Evolutionary conservation across 2,888 invertebrate genomes (phyloP).

Genomic region (Caenorhabditis panamensis): DNA sequence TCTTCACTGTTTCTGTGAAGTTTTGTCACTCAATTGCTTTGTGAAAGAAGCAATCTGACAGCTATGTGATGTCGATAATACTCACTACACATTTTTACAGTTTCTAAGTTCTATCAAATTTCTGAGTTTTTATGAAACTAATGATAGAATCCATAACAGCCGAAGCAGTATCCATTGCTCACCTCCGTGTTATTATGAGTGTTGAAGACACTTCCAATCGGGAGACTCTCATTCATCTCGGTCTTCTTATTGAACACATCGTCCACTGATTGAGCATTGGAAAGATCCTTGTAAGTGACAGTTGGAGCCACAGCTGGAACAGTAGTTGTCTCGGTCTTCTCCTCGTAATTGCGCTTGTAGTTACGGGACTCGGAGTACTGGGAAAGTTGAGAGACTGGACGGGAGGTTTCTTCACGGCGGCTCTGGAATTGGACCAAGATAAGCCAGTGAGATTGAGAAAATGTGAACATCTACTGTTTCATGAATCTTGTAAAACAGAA

Average conservation of each 20-base stretch:
- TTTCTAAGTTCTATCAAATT: too few species aligned
- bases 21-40: too few species aligned
- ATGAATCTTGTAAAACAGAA: not conserved
- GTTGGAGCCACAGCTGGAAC: conserved; percentile 55
- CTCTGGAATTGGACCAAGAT: conserved; percentile 29
- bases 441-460: too few species aligned
- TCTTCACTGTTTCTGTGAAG: too few species aligned
- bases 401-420: conserved; percentile 64
- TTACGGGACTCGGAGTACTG: conserved; percentile 67
- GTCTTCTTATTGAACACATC: conserved; percentile 69
- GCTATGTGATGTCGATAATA: too few species aligned
- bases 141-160: too few species aligned
- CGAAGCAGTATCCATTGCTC: too few species aligned
- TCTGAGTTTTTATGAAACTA: too few species aligned
- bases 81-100: too few species aligned
- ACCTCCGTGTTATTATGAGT: conserved; percentile 75
- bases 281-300: conserved; percentile 62
- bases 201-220: conserved; percentile 73
- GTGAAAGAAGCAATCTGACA: too few species aligned
- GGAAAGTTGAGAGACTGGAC: conserved; percentile 69
- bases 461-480: not conserved
- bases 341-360: conserved; percentile 69
- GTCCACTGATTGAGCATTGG: conserved; percentile 62
- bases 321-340: conserved; percentile 71
- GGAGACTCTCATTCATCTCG: conserved; percentile 74